Percentiles rank a stretch among this genome's conserved stretches.
Conservation (phyloP, 1,140 invertebrate genomes). For the Drosophila lacteicornis region DNA sequence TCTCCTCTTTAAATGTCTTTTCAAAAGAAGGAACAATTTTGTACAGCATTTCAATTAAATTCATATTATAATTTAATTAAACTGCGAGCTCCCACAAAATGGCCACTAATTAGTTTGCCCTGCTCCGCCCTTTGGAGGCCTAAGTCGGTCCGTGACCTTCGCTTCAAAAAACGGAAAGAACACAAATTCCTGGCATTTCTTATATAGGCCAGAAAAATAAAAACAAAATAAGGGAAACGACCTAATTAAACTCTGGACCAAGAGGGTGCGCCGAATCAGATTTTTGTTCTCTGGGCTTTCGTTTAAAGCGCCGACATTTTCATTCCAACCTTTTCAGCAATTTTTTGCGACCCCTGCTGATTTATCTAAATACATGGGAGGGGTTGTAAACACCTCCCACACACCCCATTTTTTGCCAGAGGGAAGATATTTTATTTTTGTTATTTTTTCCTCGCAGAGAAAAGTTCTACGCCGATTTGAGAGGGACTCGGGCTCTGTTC, state of each 20-base stretch:
- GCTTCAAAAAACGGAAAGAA: conserved; percentile 15
- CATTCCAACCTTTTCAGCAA: conserved; percentile 62
- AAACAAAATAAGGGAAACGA: conserved; percentile 46
- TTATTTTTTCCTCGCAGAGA: conserved; percentile 47
- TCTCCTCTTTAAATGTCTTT: not conserved
- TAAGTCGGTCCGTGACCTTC: conserved; percentile 53
- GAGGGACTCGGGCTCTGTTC: conserved; percentile 13
- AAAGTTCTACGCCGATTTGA: conserved; percentile 20
- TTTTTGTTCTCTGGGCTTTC: conserved; percentile 45
- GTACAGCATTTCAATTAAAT: conserved; percentile 64
- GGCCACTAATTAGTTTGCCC: conserved; percentile 75
- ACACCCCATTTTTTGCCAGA: conserved; percentile 1
- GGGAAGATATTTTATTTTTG: conserved; percentile 50
- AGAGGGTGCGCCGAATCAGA: conserved; percentile 30
- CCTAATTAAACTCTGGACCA: conserved; percentile 69
- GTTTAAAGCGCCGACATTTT: conserved; percentile 71
- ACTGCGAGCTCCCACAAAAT: conserved; percentile 68
- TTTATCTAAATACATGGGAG: conserved; percentile 36
- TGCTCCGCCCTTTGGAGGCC: conserved; percentile 16
- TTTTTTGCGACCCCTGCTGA: conserved; percentile 42
- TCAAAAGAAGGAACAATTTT: not conserved
- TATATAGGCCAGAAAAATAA: conserved; percentile 45
- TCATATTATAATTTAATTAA: conserved; percentile 78
- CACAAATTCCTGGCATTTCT: conserved; percentile 42
- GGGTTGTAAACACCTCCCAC: conserved; percentile 22